These are phyloP conservation scores for Esperia sulphurella DNA, from an alignment of 2,888 invertebrate species.

Conservation along the genomic window DNA sequence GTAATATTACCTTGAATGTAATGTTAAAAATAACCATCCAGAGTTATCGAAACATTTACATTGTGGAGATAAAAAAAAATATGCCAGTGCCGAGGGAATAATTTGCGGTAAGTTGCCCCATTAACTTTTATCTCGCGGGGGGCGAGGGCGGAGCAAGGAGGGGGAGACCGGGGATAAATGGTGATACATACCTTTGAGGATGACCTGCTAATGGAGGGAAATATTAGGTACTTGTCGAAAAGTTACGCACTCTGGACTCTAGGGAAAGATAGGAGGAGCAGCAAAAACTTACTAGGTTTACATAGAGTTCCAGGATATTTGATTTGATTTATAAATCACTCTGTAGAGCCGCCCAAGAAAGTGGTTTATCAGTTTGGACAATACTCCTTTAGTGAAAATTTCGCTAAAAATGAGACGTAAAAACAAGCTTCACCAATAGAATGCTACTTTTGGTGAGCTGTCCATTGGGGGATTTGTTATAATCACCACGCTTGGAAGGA, in stretches of 20 bases:
- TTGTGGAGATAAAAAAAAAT: slow-evolving; percentile 37
- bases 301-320: no score
- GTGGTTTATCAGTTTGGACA: no score
- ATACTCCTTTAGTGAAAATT: no score
- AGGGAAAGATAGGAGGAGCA: no score
- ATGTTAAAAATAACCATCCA: slow-evolving; percentile 16
- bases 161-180: slow-evolving; percentile 22
- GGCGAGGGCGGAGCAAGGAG: slow-evolving; percentile 21
- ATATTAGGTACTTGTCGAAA: slow-evolving; percentile 1
- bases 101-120: slow-evolving; percentile 67
- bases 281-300: no score
- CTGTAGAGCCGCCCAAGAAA: no score
- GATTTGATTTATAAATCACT: no score
- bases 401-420: no score
- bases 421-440: no score
- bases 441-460: no score
- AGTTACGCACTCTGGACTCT: neutral
- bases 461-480: no score
- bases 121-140: slow-evolving; percentile 67
- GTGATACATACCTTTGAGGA: slow-evolving; percentile 16
- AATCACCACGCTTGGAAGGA: no score
- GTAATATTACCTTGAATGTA: neutral
- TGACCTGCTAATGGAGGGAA: slow-evolving; percentile 14
- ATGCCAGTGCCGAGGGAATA: slow-evolving; percentile 45
- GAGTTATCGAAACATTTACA: slow-evolving; percentile 34